Percentiles rank a stretch among this genome's conserved stretches.
Conservation (phyloP, 1,140 invertebrate species). For the Brachionus paranguensis region DNA sequence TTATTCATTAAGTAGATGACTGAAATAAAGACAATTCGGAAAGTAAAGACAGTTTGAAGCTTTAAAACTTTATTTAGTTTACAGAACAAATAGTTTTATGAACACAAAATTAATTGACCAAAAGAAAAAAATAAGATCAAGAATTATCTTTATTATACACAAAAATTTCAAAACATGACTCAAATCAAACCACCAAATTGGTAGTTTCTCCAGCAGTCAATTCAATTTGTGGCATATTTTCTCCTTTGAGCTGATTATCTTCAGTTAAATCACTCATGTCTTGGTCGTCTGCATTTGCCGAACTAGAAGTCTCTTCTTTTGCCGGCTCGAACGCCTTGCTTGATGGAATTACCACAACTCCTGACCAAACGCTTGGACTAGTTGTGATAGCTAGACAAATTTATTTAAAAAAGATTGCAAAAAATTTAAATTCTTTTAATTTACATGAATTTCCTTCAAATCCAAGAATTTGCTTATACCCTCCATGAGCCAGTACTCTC, state of each 20-base stretch:
- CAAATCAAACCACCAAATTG: neutral
- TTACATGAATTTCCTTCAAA: constrained; percentile 61
- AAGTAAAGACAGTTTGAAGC: neutral
- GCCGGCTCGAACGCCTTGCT: constrained; percentile 74
- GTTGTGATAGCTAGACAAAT: constrained; percentile 63
- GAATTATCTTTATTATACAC: neutral
- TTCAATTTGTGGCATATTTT: constrained; percentile 29
- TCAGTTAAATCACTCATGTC: neutral
- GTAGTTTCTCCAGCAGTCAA: neutral
- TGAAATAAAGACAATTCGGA: no score
- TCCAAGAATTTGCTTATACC: constrained; percentile 80
- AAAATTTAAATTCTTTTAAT: constrained; percentile 42
- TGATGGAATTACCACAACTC: constrained; percentile 82
- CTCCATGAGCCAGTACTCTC: constrained; percentile 79
- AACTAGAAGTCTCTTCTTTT: constrained; percentile 42
- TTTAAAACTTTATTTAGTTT: neutral
- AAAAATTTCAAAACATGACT: neutral
- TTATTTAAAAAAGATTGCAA: neutral
- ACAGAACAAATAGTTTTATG: neutral
- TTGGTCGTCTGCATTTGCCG: constrained; percentile 3
- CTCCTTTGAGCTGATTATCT: constrained; percentile 22
- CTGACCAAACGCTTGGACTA: constrained; percentile 78
- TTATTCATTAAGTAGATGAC: no score
- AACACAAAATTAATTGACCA: neutral
- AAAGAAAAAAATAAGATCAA: neutral